A percentile compares a stretch with the other conserved stretches of the same genome.
Evolutionary conservation across 2,113 vertebrate species (phyloP).

Genomic region (Brachirus orientalis): DNA sequence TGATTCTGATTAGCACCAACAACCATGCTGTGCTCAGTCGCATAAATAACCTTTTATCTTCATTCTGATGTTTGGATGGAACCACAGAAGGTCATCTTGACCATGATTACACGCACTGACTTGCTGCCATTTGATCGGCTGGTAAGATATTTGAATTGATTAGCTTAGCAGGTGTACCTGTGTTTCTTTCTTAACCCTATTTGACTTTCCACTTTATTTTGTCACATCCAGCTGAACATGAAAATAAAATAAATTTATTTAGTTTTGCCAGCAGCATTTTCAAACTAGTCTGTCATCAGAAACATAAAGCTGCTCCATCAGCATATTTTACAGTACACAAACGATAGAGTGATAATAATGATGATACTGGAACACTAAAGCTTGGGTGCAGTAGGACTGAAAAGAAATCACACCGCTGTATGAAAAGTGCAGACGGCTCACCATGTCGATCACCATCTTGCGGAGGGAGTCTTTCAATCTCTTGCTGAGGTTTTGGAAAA

Average conservation of each 20-base stretch:
- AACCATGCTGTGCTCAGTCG: no score
- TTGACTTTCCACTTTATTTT: neutral
- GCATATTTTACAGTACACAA: neutral
- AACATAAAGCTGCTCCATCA: neutral
- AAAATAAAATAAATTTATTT: no score
- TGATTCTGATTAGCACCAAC: no score
- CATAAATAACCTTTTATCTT: no score
- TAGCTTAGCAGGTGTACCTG: no score
- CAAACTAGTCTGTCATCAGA: slow-evolving; percentile 2
- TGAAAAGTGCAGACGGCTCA: slow-evolving; percentile 42
- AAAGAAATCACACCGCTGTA: neutral
- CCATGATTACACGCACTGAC: no score
- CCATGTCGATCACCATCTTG: slow-evolving; percentile 94
- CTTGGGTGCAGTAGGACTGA: neutral
- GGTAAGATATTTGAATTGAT: no score
- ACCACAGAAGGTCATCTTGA: no score
- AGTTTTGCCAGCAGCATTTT: slow-evolving; percentile 5
- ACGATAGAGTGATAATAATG: neutral
- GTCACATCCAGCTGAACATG: neutral
- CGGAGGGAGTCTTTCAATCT: slow-evolving; percentile 88
- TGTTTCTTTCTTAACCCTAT: no score
- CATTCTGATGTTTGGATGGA: no score
- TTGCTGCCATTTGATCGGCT: no score
- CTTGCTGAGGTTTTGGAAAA: slow-evolving; percentile 91
- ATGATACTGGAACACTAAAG: neutral